Base-by-base conservation (phyloP, 2,797 vertebrate species). In the Pangasius mekongensis region DNA sequence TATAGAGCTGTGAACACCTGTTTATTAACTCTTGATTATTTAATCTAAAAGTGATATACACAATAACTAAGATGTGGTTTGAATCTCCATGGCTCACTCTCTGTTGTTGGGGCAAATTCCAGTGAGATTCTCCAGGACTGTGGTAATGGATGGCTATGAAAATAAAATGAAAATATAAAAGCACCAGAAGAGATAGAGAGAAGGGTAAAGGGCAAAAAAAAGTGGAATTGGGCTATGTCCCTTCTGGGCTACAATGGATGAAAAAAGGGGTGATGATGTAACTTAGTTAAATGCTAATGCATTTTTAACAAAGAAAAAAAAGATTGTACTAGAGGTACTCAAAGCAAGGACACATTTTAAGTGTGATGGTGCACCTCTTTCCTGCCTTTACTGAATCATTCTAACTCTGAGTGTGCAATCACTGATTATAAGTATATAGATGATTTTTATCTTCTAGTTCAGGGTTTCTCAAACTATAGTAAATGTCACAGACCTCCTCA, bases 191-290 rank as follows among this genome's bases (percentile, higher is more conserved):
- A 74, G 39, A 24, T 47, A 43, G 22, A 47, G 71, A 36, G 56
- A n/a, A 64, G 7, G 36, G 14, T n/a, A 60, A 64, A 83, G 36
- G 20, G 56, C 22, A 27, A 43, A 47, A 47, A 83, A 36, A 58
- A 9, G 1, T n/a, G 14, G 10, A 81, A 81, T 14, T 81, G 77
- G 58, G 54, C 33, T 80, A 39, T 39, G 78, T 83, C 80, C 11
- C 58, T 43, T 24, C 39, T 64, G 58, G 24, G 58, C 24, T 30
- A 80, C 76, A 56, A 33, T 4, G 18, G n/a, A 56, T 33, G 52
- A 80, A 80, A 33, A 36, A 22, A 80, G 18, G 77, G 77, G 30
- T 80, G 56, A 33, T 62, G 80, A 83, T 47, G 58, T 60, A 43
- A 5, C 27, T 83, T 49, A n/a, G 13, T 24, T n/a, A 64, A 64